Base-by-base conservation (phyloP, 2,797 vertebrate genomes). In the Champsocephalus esox region DNA sequence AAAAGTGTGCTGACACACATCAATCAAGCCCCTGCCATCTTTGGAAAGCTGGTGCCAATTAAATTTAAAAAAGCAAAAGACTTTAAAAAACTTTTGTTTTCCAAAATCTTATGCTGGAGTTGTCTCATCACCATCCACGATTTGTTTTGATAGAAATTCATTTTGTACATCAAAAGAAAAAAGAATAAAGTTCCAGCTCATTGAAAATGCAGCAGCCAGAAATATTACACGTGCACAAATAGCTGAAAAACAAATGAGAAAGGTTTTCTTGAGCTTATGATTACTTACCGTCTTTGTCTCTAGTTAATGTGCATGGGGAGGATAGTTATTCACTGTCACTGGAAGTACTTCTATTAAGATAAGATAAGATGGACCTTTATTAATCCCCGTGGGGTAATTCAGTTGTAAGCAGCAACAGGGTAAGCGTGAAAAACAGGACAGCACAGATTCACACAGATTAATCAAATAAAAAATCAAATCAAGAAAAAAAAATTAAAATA, bases 161-260 rank as follows among this genome's bases (percentile, higher is more conserved):
- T 72, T 79, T 79, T 41, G 49, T 66, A 76, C 56, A 76, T 86
- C 62, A 87, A 76, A 65, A 45, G 58, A 1, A 60, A 43, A 21
- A 38, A 51, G 19, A 68, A 55, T 5, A 4, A 51, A 24, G 12
- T 66, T 61, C 11, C 19, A 24, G 24, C 66, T 74, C 51, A 34
- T 73, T 77, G 19, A 21, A 64, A 70, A 54, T 0, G 46, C 63
- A 64, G 67, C 60, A 71, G 74, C 41, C 34, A 6, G n/a, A 69
- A 38, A 62, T 68, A 14, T 60, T 34, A 58, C 2, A 0, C 5
- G 11, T 2, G 38, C 28, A 32, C 62, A 64, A 73, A 51, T 34
- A 65, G 19, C 46, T 19, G 54, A 54, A 41, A 54, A 41, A 46
- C 54, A 71, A 81, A 75, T 7, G 5, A 9, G 58, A 72, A 38